These are phyloP conservation scores for Germaria angustata DNA, from an alignment of 2,888 invertebrate genomes.

Conservation along the genomic window DNA sequence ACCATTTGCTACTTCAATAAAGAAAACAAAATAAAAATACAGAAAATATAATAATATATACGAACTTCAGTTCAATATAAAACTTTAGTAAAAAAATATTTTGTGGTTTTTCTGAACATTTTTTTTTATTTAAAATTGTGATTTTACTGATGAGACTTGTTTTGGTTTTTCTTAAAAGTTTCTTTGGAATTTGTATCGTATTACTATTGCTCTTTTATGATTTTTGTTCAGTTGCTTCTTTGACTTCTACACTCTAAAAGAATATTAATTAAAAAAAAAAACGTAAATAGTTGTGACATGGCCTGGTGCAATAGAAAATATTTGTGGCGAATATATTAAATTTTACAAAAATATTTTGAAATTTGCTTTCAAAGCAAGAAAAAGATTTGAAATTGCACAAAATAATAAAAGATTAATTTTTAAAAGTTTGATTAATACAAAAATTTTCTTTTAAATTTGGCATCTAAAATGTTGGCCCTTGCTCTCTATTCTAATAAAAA, in stretches of 20 bases:
- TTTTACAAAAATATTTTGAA: too few species aligned
- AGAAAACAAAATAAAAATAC: too few species aligned
- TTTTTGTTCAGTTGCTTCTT: slow-evolving; percentile 12
- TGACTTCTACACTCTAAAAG: background rate
- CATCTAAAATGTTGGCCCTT: too few species aligned
- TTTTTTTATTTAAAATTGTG: slow-evolving; percentile 1
- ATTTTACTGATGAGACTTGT: slow-evolving; percentile 23
- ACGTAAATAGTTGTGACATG: background rate
- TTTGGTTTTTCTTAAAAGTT: slow-evolving; percentile 8
- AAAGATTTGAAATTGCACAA: too few species aligned
- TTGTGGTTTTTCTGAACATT: slow-evolving; percentile 20
- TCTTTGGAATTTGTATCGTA: slow-evolving; percentile 53
- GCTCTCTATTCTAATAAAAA: too few species aligned
- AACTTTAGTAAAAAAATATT: slow-evolving; percentile 11
- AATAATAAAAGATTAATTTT: too few species aligned
- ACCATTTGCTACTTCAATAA: slow-evolving; percentile 47
- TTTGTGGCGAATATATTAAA: background rate
- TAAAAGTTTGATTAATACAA: too few species aligned
- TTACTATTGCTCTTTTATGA: slow-evolving; percentile 20
- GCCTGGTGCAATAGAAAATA: background rate
- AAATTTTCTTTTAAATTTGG: too few species aligned
- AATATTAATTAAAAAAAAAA: background rate
- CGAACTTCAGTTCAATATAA: slow-evolving; percentile 33
- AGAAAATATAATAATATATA: too few species aligned
- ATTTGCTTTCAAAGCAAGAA: too few species aligned